Conservation (phyloP, 2,888 invertebrate species). For the Spisula solida region DNA sequence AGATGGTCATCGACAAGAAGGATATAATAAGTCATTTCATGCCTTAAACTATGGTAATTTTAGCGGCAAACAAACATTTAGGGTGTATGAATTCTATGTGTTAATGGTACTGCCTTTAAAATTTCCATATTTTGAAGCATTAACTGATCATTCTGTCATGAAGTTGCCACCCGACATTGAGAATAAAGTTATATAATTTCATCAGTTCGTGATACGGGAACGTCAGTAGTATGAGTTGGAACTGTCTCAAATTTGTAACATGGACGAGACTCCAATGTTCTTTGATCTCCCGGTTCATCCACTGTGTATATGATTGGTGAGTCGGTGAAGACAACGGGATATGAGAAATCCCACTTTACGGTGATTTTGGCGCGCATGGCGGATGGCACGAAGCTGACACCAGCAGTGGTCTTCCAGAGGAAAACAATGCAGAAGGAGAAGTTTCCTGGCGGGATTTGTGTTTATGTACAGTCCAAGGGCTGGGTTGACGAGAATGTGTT, state of each 20-base stretch:
- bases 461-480: constrained; percentile 20
- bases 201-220: constrained; percentile 2
- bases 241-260: constrained; percentile 25
- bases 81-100: too few species aligned
- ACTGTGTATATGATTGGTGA: constrained; percentile 11
- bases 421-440: constrained; percentile 52
- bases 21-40: too few species aligned
- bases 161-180: constrained; percentile 1
- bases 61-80: too few species aligned
- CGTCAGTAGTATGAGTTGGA: constrained; percentile 10
- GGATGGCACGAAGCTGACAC: constrained; percentile 66
- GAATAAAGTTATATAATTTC: background rate
- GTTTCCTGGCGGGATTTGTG: background rate
- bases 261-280: constrained; percentile 43
- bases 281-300: constrained; percentile 8
- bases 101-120: too few species aligned
- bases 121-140: too few species aligned
- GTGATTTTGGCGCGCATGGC: constrained; percentile 67
- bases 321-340: background rate
- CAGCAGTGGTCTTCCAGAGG: constrained; percentile 65
- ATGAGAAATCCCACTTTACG: constrained; percentile 66
- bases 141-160: too few species aligned
- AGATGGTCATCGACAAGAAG: too few species aligned
- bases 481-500: constrained; percentile 10
- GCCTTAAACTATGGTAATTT: too few species aligned